These are phyloP conservation scores for Porites lutea DNA, from an alignment of 64 coral and sea anemone genomes.

Conservation along the genomic window DNA sequence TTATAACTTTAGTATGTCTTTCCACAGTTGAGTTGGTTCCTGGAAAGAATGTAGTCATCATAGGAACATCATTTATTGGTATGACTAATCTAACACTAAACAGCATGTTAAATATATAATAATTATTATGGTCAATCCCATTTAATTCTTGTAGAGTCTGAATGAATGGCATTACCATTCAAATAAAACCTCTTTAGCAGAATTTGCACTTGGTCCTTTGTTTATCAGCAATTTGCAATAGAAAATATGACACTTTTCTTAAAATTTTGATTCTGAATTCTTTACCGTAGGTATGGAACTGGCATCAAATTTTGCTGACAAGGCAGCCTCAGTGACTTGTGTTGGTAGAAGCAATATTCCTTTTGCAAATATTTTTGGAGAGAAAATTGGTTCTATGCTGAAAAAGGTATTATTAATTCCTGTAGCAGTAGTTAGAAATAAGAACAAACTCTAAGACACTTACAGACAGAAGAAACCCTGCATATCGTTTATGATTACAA, in stretches of 20 bases:
- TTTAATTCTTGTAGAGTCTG: too few species aligned
- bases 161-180: too few species aligned
- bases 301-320: conserved; percentile 83
- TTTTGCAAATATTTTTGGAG: conserved; percentile 88
- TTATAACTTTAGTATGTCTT: not conserved
- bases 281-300: conserved; percentile 87
- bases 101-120: too few species aligned
- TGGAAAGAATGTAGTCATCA: conserved; percentile 68
- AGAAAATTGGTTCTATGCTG: conserved; percentile 83
- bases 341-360: conserved; percentile 83
- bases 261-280: not conserved
- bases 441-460: not conserved
- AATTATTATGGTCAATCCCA: too few species aligned
- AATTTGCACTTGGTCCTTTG: too few species aligned
- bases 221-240: too few species aligned
- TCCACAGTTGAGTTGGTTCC: conserved; percentile 30
- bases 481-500: too few species aligned
- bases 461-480: too few species aligned
- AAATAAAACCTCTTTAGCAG: too few species aligned
- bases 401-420: conserved; percentile 66
- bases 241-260: not conserved
- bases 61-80: conserved; percentile 84
- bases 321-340: conserved; percentile 87
- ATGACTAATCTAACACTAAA: not conserved
- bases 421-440: too few species aligned